Base-by-base conservation (phyloP, 1,140 invertebrate genomes). In the Drosophila orena region DNA sequence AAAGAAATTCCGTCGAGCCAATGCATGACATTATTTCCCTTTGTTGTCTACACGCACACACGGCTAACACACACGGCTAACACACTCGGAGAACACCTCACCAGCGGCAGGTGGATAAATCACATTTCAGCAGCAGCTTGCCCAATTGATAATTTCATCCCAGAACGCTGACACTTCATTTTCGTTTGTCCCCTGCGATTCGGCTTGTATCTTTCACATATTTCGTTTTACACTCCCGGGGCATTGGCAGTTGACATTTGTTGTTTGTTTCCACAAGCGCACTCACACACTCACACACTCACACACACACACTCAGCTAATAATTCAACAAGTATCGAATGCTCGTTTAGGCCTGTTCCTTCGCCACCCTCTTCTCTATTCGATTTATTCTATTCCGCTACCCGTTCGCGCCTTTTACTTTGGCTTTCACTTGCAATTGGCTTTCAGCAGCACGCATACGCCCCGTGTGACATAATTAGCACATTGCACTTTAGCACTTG, bases 1-100 rank as follows among this genome's bases (percentile, higher is more conserved):
- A 91, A 85, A 60, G 90, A 90, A 83, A 91, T 89, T 34, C 90
- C 90, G 91, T 91, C 90, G 76, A 91, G 73, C 90, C 90, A 91
- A 91, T 91, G 88, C 90, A 91, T 91, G 90, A 86, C 90, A 91
- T 91, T 86, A 85, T 90, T 75, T 86, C 77, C 79, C 42, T 69
- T 85, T 79, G 59, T 79, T 60, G 44, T 56, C 73, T 52, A 54
- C 62, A 44, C 73, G 43, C 52, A 52, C 56, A 61, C 56, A 71
- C 60, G 38, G 20, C 42, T 59, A 37, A 59, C 42, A 64, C 17
- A n/a, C n/a, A n/a, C n/a, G n/a, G n/a, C n/a, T n/a, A n/a, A n/a
- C n/a, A n/a, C n/a, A 53, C 17, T 38, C 30, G 42, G 49, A 65
- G 15, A 22, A 70, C 66, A 68, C 49, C 42, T 55, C 47, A 22